phyloP scores from a whole-genome alignment of 2,113 vertebrate genomes.

The Halichoerus grypus region DNA sequence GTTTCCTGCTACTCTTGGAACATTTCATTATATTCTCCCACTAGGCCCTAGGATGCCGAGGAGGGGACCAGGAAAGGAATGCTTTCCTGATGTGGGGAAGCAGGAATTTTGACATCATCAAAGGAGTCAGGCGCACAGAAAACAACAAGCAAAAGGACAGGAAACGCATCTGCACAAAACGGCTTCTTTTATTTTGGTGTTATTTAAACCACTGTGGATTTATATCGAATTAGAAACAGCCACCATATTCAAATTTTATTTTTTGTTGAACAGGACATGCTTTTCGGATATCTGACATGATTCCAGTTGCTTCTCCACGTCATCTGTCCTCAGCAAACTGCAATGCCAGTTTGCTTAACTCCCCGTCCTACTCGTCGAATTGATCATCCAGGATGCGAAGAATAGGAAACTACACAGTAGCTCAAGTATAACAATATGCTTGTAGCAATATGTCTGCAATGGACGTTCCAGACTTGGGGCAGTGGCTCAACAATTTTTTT shows the following conservation, averaged over 20 bases:
- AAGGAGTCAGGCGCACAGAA: neutral
- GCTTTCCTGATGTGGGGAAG: neutral
- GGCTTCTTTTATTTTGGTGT: neutral
- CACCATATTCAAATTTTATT: neutral
- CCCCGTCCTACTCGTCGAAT: neutral
- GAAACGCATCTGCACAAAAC: neutral
- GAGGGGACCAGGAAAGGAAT: neutral
- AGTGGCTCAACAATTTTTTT: neutral
- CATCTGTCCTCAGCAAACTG: neutral
- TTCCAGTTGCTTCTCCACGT: neutral
- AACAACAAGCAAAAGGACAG: neutral
- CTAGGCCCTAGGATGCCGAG: neutral
- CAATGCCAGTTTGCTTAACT: neutral
- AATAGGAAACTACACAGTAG: neutral
- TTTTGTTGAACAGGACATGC: neutral
- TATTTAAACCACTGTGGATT: neutral
- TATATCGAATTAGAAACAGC: neutral
- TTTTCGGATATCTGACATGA: neutral
- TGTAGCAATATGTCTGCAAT: neutral
- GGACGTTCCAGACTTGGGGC: neutral
- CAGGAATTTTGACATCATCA: neutral
- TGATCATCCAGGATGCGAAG: neutral
- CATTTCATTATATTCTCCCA: neutral
- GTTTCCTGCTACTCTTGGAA: constrained; percentile 10
- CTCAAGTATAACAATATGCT: neutral